phyloP scores from a whole-genome alignment of 2,797 vertebrate genomes.

The Paguma larvata region DNA sequence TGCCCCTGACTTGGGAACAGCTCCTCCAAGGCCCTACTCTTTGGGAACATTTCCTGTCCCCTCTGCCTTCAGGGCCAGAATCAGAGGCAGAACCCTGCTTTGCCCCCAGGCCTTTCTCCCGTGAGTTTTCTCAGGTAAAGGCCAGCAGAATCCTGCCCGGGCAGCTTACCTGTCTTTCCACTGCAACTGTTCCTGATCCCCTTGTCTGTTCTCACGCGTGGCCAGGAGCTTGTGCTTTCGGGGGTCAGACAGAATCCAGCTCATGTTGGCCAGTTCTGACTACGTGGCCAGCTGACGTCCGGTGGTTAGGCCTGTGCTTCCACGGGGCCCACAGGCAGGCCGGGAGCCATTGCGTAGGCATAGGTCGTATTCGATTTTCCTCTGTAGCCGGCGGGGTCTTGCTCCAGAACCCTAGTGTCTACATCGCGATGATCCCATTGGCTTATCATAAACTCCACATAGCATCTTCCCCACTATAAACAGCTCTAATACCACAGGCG shows the following conservation, averaged over 20 bases:
- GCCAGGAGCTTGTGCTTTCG: too few relatives aligned
- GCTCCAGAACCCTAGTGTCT: background rate
- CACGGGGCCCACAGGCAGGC: background rate
- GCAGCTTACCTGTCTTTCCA: background rate
- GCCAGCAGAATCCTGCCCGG: accelerated
- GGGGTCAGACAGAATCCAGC: background rate
- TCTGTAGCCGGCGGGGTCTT: background rate
- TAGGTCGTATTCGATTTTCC: background rate
- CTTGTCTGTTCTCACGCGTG: too few relatives aligned
- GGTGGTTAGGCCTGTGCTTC: accelerated
- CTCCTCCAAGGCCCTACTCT: accelerated
- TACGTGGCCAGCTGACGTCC: background rate
- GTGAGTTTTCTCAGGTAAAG: too few relatives aligned
- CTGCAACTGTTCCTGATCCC: background rate
- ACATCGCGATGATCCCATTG: accelerated
- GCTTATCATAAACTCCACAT: accelerated
- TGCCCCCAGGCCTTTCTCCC: background rate
- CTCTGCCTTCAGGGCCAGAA: background rate
- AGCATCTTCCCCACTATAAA: background rate
- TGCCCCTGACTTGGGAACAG: background rate
- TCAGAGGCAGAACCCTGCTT: accelerated
- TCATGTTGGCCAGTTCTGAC: background rate
- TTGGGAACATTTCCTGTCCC: too few relatives aligned
- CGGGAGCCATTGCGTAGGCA: background rate
- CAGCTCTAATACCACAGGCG: accelerated